Base-by-base conservation (phyloP, 2,113 vertebrate species). In the Zeus faber region DNA sequence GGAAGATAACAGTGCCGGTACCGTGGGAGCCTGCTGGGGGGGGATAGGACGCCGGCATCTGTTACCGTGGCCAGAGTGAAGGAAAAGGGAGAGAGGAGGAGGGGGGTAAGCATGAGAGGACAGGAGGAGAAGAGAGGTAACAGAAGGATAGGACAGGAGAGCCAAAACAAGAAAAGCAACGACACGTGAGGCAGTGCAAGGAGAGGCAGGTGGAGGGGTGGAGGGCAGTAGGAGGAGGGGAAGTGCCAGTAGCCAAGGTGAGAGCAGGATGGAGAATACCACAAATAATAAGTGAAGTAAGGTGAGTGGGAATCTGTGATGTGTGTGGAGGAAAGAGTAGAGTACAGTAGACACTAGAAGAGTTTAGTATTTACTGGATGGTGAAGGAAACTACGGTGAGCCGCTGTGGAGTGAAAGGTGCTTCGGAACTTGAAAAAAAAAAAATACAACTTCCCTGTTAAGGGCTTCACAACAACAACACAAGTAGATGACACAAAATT, bases 11-110 rank as follows among this genome's bases (percentile, higher is more conserved):
- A 56, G 57, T 3, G 43, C 16, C 20, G 55, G 66, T 74, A 57
- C 64, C 81, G 54, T 13, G 62, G 67, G 71, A 74, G 55, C 66
- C 46, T 17, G 66, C 63, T 31, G 72, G 63, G 69, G 53, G 53
- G 62, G 66, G 65, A 37, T 51, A 63, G 67, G 52, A 63, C 71
- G 51, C 57, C 60, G 62, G 72, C 72, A 72, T 76, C 76, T 74
- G 74, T 58, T 66, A 18, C 53, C 45, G 43, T 27, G 5, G 3
- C 40, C 29, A 49, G n/a, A 26, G 31, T 45, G 35, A 13, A 24
- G 35, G 14, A 21, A 24, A 31, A 17, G 29, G 16, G n/a, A 21
- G 2, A 2, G 29, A 16, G 25, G 53, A 50, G 35, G 23, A 43
- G 24, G 33, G 0, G 6, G 47, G 50, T 39, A 24, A 14, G 22